Evolutionary conservation across 2,113 vertebrate genomes (phyloP), one percentile per base, ranked within the genome.

Genomic region (Hippoglossus stenolepis): DNA sequence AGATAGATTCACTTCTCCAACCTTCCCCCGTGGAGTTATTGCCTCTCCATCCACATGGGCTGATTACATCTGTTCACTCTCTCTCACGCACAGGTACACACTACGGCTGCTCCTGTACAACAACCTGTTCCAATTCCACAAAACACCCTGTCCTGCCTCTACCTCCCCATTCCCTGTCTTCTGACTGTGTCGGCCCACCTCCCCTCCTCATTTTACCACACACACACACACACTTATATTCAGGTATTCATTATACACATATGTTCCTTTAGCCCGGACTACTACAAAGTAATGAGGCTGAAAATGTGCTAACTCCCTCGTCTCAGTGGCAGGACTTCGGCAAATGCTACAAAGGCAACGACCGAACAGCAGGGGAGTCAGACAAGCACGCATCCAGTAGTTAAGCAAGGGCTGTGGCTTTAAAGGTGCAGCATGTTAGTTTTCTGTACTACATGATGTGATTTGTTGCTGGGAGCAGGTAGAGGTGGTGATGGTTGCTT

Each of bases 41-140:
- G 77, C 74, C 72, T 85, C 81, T 78, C 66, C 63, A 81, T 72
- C 62, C 66, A 75, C 74, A 78, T 56, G 17, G 2, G 10, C 73
- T 82, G 80, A 91, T 87, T 89, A 81, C 77, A 77, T 85, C 77
- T 77, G 78, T 84, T 87, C 61, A 70, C 40, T 13, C 47, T 51
- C 47, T 6, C 47, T 63, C 73, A 45, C 72, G 73, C 65, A 77
- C 53, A 72, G 53, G 47, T 53, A 77, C 65, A 69, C 83, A 73
- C 77, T 53, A 9, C 66, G 56, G 58, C 61, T 73, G 23, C 73
- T 67, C 65, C 56, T 73, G 70, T 40, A 49, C 73, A 54, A 68
- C 67, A 63, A 67, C 62, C 73, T 54, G 64, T 77, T 70, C 64
- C 64, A 56, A 75, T 64, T 73, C 43, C 18, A 38, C 43, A 71